phyloP scores from a whole-genome alignment of 2,113 vertebrate genomes.

The Pogona vitticeps region DNA sequence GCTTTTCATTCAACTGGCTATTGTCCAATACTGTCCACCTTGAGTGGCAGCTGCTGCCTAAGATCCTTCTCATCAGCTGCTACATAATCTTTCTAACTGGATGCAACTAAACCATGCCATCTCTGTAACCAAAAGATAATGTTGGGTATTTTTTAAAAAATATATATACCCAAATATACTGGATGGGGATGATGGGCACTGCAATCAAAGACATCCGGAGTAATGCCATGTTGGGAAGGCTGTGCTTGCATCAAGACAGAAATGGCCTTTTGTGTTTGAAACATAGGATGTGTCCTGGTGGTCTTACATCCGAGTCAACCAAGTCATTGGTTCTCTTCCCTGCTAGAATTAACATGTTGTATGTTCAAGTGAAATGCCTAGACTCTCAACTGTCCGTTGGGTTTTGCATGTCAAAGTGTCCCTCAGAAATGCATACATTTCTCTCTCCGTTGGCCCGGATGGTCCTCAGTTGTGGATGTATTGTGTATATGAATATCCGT shows the following conservation, averaged over 20 bases:
- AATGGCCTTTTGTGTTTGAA: not conserved
- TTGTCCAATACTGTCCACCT: not conserved
- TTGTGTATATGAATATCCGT: not conserved
- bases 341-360: slow-evolving; percentile 51
- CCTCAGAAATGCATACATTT: slow-evolving; percentile 50
- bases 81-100: not conserved
- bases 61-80: not conserved
- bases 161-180: too few relatives aligned
- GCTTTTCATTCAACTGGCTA: not conserved
- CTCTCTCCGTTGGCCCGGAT: slow-evolving; percentile 8
- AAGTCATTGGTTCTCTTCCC: slow-evolving; percentile 5
- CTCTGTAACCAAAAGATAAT: too few relatives aligned
- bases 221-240: too few relatives aligned
- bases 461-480: too few relatives aligned
- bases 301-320: not conserved
- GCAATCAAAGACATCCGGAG: not conserved
- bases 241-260: not conserved
- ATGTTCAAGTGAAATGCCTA: slow-evolving; percentile 36
- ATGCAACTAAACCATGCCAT: too few relatives aligned
- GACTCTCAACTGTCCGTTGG: not conserved
- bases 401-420: slow-evolving; percentile 72
- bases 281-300: not conserved
- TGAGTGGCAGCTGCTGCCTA: too few relatives aligned
- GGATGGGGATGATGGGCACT: not conserved
- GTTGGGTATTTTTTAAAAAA: not conserved